Conservation (phyloP, 1,140 invertebrate genomes). For the Copidosoma floridanum region DNA sequence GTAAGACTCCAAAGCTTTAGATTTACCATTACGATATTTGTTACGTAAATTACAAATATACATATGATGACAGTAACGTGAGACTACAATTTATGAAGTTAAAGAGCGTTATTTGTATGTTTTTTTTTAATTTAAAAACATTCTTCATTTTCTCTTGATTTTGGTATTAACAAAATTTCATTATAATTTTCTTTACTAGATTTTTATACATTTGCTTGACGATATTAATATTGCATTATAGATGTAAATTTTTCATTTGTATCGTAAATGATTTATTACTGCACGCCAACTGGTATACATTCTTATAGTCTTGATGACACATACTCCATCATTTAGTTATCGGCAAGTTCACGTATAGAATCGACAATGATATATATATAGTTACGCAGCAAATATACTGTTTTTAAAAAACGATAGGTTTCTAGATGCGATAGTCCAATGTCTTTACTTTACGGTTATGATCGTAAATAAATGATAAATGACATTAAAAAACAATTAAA, state of each 20-base stretch:
- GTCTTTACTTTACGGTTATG: conserved; percentile 25
- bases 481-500: conserved; percentile 11
- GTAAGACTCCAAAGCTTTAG: conserved; percentile 53
- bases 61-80: conserved; percentile 31
- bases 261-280: conserved; percentile 26
- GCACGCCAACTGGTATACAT: conserved; percentile 33
- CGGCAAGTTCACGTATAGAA: conserved; percentile 27
- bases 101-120: conserved; percentile 15
- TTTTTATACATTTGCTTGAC: conserved; percentile 13
- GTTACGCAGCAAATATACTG: conserved; percentile 31
- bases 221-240: conserved; percentile 5
- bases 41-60: conserved; percentile 32
- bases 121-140: conserved; percentile 6
- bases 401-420: conserved; percentile 36
- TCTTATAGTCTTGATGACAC: not conserved
- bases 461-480: not conserved
- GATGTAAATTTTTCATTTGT: conserved; percentile 15
- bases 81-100: conserved; percentile 27
- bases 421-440: conserved; percentile 46
- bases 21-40: conserved; percentile 47
- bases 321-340: conserved; percentile 6
- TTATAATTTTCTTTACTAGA: no score
- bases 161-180: not conserved
- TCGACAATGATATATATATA: conserved; percentile 34
- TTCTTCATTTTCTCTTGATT: conserved; percentile 3